Base-by-base conservation (phyloP, 2,888 invertebrate genomes). In the Abrostola tripartita region DNA sequence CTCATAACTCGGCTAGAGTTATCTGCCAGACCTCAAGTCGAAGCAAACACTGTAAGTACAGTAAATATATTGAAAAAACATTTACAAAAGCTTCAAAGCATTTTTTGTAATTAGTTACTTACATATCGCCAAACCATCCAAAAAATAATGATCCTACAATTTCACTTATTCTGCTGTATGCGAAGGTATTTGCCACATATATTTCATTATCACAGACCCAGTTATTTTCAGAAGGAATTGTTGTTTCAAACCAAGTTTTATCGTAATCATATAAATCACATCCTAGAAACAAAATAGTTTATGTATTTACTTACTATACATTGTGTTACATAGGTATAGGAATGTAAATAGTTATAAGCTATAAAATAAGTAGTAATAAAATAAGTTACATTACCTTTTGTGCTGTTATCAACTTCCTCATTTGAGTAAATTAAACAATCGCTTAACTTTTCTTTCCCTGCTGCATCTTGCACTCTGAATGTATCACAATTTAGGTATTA, bases 101-200 rank as follows among this genome's bases (percentile, higher is more conserved):
- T n/a, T n/a, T n/a, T n/a, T n/a, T n/a, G n/a, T n/a, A n/a, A 11
- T n/a, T 54, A 6, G 24, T 14, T 74, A 88, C 90, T 72, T 68
- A 91, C 91, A 79, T 66, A 59, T 91, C 91, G 53, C 90, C 90
- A 70, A 89, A 85, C 90, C 90, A 90, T 50, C 91, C 91, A 64
- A 91, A 89, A 61, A 86, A 61, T 36, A 90, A 60, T 12, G 90
- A 88, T 52, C 90, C 91, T 11, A 88, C 37, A 8, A 84, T 80
- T 79, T 91, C 91, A 14, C 85, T 87, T 12, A 87, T 75, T 78
- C 84, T 87, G 41, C 81, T 87, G 40, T 86, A 88, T 1, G 89
- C 84, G 56, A 86, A 83, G 57, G 88, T 83, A 74, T 90, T 88
- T 9, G 86, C 85, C 0, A 88, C 85, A 47, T 89, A 79, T 40